These are phyloP conservation scores for Oryzias sinensis DNA, from an alignment of 2,797 vertebrate species.

Conservation along the genomic window DNA sequence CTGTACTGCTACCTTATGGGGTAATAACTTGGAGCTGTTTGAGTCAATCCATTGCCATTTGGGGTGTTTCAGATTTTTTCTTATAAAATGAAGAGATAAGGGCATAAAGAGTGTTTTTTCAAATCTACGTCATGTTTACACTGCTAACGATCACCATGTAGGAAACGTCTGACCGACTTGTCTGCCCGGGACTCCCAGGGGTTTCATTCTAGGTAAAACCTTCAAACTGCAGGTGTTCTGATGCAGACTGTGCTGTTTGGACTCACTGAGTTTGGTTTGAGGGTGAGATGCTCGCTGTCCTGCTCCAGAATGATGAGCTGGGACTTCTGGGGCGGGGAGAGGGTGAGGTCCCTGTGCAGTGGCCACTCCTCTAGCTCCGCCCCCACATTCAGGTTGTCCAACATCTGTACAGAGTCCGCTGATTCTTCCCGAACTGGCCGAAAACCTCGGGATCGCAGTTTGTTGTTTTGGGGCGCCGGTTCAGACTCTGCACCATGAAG, in stretches of 20 bases:
- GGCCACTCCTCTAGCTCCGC: slow-evolving; percentile 90
- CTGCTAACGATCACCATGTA: too few species aligned
- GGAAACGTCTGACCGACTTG: too few species aligned
- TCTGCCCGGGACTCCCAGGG: too few species aligned
- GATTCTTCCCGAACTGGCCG: slow-evolving; percentile 80
- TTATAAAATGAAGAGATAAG: too few species aligned
- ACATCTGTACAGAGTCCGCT: slow-evolving; percentile 93
- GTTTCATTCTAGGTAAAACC: too few species aligned
- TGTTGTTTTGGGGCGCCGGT: slow-evolving; percentile 68
- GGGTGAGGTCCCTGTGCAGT: slow-evolving; percentile 93
- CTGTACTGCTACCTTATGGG: too few species aligned
- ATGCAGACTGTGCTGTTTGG: neutral
- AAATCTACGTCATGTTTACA: too few species aligned
- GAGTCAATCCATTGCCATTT: too few species aligned
- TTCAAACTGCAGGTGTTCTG: too few species aligned
- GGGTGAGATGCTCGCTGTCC: slow-evolving; percentile 86
- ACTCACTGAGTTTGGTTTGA: slow-evolving; percentile 94
- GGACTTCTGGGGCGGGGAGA: slow-evolving; percentile 93
- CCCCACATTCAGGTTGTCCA: slow-evolving; percentile 93
- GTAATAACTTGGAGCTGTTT: too few species aligned
- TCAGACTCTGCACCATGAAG: slow-evolving; percentile 80
- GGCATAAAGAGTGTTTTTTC: too few species aligned
- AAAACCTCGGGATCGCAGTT: slow-evolving; percentile 72
- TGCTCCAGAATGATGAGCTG: slow-evolving; percentile 91
- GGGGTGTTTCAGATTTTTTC: too few species aligned